Conservation (phyloP, 2,113 vertebrate genomes). For the Podarcis raffonei region DNA sequence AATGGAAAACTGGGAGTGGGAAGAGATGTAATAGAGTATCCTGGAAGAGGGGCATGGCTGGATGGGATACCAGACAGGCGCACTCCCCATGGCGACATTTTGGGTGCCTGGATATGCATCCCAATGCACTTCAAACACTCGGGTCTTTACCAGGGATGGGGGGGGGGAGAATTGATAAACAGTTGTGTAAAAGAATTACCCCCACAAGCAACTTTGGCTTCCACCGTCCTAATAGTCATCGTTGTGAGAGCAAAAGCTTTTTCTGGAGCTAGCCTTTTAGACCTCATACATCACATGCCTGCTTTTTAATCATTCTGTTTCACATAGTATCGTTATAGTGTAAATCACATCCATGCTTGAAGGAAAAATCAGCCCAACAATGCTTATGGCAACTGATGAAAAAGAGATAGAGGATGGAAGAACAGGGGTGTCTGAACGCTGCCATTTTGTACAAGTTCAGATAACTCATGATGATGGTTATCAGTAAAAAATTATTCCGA, state of each 20-base stretch:
- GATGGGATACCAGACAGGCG: no score
- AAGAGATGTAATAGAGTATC: no score
- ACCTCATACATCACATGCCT: background rate
- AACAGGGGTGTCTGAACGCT: background rate
- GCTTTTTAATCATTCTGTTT: background rate
- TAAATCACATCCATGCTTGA: background rate
- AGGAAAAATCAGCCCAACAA: background rate
- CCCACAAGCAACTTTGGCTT: background rate
- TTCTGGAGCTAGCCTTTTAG: background rate
- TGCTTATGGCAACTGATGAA: background rate
- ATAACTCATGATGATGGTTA: background rate
- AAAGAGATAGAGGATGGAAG: background rate
- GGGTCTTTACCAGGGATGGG: background rate
- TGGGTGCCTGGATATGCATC: no score
- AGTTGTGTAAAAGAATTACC: background rate
- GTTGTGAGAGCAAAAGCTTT: background rate
- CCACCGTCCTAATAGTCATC: background rate
- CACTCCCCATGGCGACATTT: no score
- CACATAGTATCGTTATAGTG: background rate
- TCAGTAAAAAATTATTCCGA: background rate
- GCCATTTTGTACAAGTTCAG: background rate
- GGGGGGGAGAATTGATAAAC: background rate
- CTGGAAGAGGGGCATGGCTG: no score
- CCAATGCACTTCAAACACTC: background rate
- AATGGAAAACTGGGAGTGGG: no score